Percentiles rank a stretch among this genome's conserved stretches.
phyloP scores from a whole-genome alignment of 1,140 invertebrate species.

The Sycophaga agraensis region DNA sequence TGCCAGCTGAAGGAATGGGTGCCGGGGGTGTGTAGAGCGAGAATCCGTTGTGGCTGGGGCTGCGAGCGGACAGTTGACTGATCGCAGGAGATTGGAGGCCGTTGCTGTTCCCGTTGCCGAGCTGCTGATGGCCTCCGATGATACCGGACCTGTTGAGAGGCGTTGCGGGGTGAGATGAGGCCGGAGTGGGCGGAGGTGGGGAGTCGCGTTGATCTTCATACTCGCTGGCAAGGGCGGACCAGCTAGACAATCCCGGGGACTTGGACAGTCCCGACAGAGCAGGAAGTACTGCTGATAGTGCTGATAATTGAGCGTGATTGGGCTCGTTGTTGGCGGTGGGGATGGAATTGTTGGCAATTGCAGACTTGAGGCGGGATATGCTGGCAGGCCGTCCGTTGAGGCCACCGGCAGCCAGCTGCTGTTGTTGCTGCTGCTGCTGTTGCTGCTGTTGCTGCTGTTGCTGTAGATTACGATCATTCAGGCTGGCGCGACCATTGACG shows the following conservation, averaged over 20 bases:
- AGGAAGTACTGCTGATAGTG: constrained; percentile 44
- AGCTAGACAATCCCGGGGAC: constrained; percentile 31
- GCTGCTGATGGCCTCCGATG: constrained; percentile 33
- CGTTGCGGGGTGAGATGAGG: constrained; percentile 36
- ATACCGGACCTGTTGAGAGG: constrained; percentile 27
- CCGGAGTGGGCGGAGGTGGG: constrained; percentile 50
- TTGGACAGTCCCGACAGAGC: constrained; percentile 43
- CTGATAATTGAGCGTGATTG: constrained; percentile 38
- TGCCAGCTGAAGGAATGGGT: constrained; percentile 53
- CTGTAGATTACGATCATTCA: constrained; percentile 55
- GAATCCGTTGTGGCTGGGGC: constrained; percentile 57
- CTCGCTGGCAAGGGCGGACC: constrained; percentile 32
- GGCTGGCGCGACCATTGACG: constrained; percentile 48
- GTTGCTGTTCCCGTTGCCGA: constrained; percentile 14
- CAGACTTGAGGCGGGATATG: constrained; percentile 42
- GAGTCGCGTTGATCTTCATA: constrained; percentile 49
- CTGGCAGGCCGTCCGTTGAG: constrained; percentile 26
- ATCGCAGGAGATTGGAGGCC: constrained; percentile 34
- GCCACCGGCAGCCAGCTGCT: neutral
- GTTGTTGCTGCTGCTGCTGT: constrained; percentile 32
- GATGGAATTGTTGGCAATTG: neutral
- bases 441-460: constrained; percentile 38
- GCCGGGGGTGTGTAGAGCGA: constrained; percentile 61
- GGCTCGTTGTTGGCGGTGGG: constrained; percentile 30
- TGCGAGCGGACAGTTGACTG: constrained; percentile 43